Evolutionary conservation across 2,797 vertebrate species (phyloP), one percentile per base, ranked within the genome.

Genomic region (Petrocephalus schoutedeni): DNA sequence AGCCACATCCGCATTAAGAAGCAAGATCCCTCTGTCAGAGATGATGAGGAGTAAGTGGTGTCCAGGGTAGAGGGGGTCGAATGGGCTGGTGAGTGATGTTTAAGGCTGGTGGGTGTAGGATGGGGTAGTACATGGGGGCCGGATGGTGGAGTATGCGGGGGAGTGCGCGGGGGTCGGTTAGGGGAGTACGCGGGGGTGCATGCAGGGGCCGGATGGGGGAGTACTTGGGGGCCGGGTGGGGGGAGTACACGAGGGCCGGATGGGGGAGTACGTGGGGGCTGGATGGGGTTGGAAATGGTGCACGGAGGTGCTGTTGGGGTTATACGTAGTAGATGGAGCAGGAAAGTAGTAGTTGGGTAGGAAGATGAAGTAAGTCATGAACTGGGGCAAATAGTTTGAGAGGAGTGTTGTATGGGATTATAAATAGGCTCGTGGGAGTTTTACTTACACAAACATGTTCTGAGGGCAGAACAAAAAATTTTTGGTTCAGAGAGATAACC

Each of bases 1-100:
- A 16, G 89, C 90, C 91, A 90, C 93, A 95, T 95, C 93, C 86
- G 92, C 91, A 58, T 93, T 90, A 85, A 89, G 88, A 92, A 92
- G 91, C 91, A 91, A 88, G 51, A 90, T 90, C 92, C 91, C 74
- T 89, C 85, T 91, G 92, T 92, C 92, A 90, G 89, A 10, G 2
- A 80, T 64, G 91, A 86, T 93, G 90, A 92, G 92, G 90, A 91
- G 90, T 90, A 87, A 90, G 88, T 87, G 91, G 51, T 53, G 12
- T 91, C 88, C 91, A 89, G 91, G 91, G 90, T 67, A 86, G 57
- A 14, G 90, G 91, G 91, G 91, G 92, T 88, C 89, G 87, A 89
- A 88, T 88, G 57, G 36, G 19, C 41, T 3, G 51, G 58, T 16
- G 45, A 59, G 36, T 45, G n/a, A 86, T 45, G 85, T 49, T 19